A percentile compares a stretch with the other conserved stretches of the same genome.
Conservation (phyloP, 2,797 vertebrate species). For the Danio tinwini region DNA sequence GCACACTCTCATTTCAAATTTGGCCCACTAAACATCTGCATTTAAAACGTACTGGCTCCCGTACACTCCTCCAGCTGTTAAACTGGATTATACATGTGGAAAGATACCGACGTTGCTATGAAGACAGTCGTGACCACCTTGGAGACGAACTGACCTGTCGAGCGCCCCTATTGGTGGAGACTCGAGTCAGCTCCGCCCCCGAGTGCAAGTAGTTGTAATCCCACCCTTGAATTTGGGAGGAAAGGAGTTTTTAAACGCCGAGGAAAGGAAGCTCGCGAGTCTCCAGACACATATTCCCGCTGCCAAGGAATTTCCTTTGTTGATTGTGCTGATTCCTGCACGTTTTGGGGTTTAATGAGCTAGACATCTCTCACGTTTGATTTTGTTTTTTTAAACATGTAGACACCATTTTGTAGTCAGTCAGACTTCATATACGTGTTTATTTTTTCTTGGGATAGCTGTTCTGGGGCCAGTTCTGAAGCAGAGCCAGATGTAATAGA, state of each 20-base stretch:
- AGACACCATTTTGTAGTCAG: background rate
- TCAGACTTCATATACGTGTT: background rate
- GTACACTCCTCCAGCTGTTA: conserved; percentile 40
- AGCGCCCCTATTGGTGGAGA: conserved; percentile 64
- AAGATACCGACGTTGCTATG: conserved; percentile 58
- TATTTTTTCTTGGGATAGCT: background rate
- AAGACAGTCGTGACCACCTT: conserved; percentile 58
- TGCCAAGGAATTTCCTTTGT: conserved; percentile 67
- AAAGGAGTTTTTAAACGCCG: conserved; percentile 47
- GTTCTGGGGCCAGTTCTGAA: conserved; percentile 42
- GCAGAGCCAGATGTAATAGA: conserved; percentile 47
- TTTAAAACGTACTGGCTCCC: background rate
- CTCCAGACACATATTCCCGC: conserved; percentile 60
- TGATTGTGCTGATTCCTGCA: conserved; percentile 48
- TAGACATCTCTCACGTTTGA: background rate
- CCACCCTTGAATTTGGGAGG: conserved; percentile 59
- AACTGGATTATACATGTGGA: conserved; percentile 59
- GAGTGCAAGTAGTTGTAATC: conserved; percentile 58
- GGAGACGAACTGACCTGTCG: conserved; percentile 58
- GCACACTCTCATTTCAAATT: conserved; percentile 42
- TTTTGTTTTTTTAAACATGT: background rate
- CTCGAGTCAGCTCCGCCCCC: conserved; percentile 36
- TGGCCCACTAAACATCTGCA: conserved; percentile 25
- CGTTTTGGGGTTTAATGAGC: background rate
- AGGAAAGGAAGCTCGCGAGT: conserved; percentile 62